Conservation (phyloP, 2,888 invertebrate species). For the Caenorhabditis imperialis region DNA sequence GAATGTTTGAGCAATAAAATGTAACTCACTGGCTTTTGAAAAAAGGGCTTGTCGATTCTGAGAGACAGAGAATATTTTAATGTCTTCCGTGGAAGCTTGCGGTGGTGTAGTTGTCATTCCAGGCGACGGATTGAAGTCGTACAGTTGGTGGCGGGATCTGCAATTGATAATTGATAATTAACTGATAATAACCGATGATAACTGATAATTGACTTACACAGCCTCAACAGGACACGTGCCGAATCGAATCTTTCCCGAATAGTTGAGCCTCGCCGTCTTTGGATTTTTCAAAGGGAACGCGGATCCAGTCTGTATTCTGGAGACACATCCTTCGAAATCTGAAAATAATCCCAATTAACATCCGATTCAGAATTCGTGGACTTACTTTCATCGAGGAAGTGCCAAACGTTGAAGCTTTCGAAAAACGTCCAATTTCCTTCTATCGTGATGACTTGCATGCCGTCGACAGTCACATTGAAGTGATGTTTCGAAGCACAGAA, state of each 20-base stretch:
- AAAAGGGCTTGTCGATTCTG: constrained; percentile 44
- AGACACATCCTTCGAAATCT: constrained; percentile 75
- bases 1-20: background rate
- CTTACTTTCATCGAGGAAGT: constrained; percentile 71
- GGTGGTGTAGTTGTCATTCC: constrained; percentile 15
- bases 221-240: constrained; percentile 72
- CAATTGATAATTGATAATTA: constrained; percentile 2
- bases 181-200: no score
- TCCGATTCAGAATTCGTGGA: no score
- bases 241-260: constrained; percentile 70
- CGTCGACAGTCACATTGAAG: constrained; percentile 73
- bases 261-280: constrained; percentile 66
- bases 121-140: constrained; percentile 41
- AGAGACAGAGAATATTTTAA: constrained; percentile 44
- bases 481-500: constrained; percentile 72
- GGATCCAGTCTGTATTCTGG: constrained; percentile 73
- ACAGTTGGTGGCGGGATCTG: constrained; percentile 44
- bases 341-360: no score
- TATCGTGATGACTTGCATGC: constrained; percentile 65
- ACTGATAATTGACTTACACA: constrained; percentile 51
- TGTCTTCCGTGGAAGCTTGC: constrained; percentile 35
- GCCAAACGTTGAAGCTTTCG: constrained; percentile 74
- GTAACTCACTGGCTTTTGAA: constrained; percentile 44
- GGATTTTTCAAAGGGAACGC: constrained; percentile 75
- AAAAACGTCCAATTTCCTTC: constrained; percentile 77